These are phyloP conservation scores for Myotis davidii DNA, from an alignment of 2,113 vertebrate genomes.

Conservation along the genomic window DNA sequence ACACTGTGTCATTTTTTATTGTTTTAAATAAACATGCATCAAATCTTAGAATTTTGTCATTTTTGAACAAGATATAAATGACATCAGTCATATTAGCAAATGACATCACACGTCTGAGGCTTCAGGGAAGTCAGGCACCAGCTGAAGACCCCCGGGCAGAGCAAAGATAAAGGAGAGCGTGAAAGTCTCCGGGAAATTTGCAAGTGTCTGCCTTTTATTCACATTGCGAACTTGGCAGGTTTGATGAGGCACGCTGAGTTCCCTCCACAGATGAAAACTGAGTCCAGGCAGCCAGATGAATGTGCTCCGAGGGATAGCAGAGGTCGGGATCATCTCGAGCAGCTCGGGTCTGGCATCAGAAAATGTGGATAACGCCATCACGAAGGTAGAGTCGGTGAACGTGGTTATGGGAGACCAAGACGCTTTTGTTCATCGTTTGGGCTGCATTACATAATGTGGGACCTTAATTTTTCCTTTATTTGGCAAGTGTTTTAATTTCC, in stretches of 20 bases:
- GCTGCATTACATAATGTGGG: background rate
- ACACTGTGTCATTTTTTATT: constrained; percentile 41
- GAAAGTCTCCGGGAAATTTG: background rate
- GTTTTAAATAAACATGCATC: constrained; percentile 25
- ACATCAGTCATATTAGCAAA: constrained; percentile 42
- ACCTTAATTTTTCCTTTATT: constrained; percentile 6
- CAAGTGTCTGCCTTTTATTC: background rate
- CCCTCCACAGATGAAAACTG: background rate
- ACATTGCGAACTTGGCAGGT: background rate
- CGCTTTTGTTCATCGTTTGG: background rate
- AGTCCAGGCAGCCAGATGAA: background rate
- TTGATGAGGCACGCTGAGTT: background rate
- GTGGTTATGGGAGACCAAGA: background rate
- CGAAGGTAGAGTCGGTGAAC: background rate
- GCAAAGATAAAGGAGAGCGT: background rate
- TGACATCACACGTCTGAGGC: background rate
- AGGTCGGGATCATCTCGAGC: background rate
- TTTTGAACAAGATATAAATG: constrained; percentile 60
- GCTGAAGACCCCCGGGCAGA: background rate
- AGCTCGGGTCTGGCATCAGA: background rate
- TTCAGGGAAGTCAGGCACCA: constrained; percentile 3
- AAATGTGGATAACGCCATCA: background rate
- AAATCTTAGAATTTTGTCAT: constrained; percentile 36
- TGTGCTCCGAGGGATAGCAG: background rate
- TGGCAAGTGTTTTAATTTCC: background rate